Conservation (phyloP, 2,888 invertebrate genomes). For the Desoria tigrina region DNA sequence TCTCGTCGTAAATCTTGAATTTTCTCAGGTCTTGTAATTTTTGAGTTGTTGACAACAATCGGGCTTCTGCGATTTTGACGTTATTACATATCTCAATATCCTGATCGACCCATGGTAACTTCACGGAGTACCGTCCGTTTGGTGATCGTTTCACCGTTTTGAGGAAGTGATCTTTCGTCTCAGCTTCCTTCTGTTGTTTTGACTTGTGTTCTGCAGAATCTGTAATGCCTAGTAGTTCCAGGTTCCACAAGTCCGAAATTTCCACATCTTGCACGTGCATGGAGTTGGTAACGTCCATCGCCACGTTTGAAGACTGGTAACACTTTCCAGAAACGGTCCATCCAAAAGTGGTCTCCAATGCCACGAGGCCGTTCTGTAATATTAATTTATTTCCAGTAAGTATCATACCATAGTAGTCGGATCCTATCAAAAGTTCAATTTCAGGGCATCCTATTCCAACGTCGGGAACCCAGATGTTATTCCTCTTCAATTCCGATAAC, state of each 20-base stretch:
- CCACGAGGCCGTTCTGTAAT: not conserved
- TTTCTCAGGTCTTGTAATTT: not conserved
- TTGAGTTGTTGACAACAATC: not conserved
- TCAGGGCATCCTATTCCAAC: not conserved
- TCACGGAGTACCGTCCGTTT: slow-evolving; percentile 4
- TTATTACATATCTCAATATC: not conserved
- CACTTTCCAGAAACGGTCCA: not conserved
- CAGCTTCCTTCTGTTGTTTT: not conserved
- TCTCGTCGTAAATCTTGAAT: not conserved
- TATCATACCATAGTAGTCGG: not conserved
- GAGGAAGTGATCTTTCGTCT: slow-evolving; percentile 1
- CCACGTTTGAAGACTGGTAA: not conserved
- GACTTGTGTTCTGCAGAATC: not conserved
- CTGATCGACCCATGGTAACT: not conserved
- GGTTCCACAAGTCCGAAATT: not conserved
- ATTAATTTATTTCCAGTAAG: not conserved
- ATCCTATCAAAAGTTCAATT: slow-evolving; percentile 2
- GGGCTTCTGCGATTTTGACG: too few relatives aligned
- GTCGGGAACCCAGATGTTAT: not conserved
- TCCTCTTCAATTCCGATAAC: not conserved
- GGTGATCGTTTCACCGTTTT: not conserved
- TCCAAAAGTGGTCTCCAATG: not conserved
- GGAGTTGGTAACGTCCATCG: not conserved
- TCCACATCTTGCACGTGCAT: not conserved
- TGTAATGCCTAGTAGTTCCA: slow-evolving; percentile 2